Evolutionary conservation across 2,113 vertebrate species (phyloP).

Genomic region (Cisticola juncidis): DNA sequence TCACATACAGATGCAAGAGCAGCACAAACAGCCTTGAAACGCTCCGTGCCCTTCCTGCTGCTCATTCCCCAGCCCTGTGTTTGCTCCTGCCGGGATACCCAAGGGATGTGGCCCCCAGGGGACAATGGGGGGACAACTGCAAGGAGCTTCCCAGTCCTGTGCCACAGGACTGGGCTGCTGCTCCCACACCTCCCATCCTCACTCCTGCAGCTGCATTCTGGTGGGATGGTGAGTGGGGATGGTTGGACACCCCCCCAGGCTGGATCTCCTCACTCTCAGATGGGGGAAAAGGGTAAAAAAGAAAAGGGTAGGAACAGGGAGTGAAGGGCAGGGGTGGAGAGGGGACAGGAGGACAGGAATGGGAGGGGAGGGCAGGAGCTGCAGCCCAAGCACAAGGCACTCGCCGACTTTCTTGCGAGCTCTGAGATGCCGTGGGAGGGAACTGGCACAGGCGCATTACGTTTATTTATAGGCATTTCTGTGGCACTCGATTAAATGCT

Average conservation of each 20-base stretch:
- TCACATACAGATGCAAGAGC: background rate
- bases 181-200: background rate
- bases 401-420: background rate
- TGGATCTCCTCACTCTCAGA: rapidly evolving
- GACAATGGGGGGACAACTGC: rapidly evolving
- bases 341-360: background rate
- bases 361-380: background rate
- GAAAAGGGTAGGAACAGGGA: rapidly evolving
- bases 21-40: background rate
- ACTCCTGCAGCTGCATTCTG: background rate
- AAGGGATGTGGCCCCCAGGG: rapidly evolving
- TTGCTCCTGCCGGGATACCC: background rate
- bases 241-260: rapidly evolving
- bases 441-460: slow-evolving; percentile 23
- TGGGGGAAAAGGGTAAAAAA: background rate
- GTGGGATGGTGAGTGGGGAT: rapidly evolving
- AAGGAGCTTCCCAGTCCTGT: background rate
- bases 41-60: background rate
- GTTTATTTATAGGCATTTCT: slow-evolving; percentile 60
- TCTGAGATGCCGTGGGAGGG: slow-evolving; percentile 41
- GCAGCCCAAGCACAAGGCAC: slow-evolving; percentile 4
- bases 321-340: background rate
- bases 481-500: slow-evolving; percentile 59
- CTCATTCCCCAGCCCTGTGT: background rate
- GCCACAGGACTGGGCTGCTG: background rate